Conservation (phyloP, 2,888 invertebrate genomes). For the Geotrupes spiniger region DNA sequence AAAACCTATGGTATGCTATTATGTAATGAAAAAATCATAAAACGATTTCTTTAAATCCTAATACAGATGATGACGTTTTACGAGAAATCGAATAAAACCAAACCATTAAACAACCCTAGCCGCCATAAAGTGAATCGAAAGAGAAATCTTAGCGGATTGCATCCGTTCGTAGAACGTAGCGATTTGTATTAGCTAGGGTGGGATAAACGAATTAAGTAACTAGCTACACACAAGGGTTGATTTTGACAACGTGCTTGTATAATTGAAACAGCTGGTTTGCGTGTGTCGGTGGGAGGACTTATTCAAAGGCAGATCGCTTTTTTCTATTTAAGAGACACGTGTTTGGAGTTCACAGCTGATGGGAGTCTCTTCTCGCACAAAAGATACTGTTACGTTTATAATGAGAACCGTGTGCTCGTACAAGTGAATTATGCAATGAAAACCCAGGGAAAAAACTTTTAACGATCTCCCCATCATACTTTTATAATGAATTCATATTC, state of each 20-base stretch:
- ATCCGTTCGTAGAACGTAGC: too few relatives aligned
- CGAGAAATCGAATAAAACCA: too few relatives aligned
- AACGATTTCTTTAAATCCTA: too few relatives aligned
- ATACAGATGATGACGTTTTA: too few relatives aligned
- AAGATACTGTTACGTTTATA: constrained; percentile 20
- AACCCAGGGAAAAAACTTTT: not conserved
- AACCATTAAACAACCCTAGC: constrained; percentile 17
- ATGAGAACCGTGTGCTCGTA: constrained; percentile 18
- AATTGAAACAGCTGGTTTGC: constrained; percentile 2
- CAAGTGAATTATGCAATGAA: not conserved
- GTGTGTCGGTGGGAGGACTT: not conserved
- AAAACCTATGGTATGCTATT: too few relatives aligned
- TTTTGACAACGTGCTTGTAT: not conserved
- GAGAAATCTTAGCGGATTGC: too few relatives aligned
- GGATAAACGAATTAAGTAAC: too few relatives aligned
- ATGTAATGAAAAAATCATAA: too few relatives aligned
- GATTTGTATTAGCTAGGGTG: too few relatives aligned
- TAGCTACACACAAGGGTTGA: too few relatives aligned
- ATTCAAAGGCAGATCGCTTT: constrained; percentile 1
- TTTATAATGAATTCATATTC: too few relatives aligned
- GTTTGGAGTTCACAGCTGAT: constrained; percentile 16
- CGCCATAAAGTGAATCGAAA: constrained; percentile 10
- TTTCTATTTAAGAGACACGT: constrained; percentile 18
- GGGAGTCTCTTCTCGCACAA: constrained; percentile 11
- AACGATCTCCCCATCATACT: not conserved